Percentiles rank a stretch among this genome's conserved stretches.
These are phyloP conservation scores for Acronicta alni DNA, from an alignment of 2,888 invertebrate genomes.

Conservation along the genomic window DNA sequence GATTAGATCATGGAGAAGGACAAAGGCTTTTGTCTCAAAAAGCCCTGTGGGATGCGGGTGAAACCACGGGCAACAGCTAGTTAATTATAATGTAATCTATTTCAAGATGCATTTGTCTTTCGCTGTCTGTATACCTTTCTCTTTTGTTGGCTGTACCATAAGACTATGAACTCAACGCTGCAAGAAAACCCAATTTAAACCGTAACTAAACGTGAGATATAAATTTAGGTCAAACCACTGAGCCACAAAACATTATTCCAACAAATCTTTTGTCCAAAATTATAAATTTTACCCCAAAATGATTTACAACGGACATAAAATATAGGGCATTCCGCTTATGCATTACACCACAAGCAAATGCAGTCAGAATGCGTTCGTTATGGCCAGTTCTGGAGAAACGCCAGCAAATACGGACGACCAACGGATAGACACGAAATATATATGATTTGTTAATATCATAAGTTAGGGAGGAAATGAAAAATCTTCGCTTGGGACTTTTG, in stretches of 20 bases:
- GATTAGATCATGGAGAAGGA: too few relatives aligned
- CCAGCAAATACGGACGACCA: slow-evolving; percentile 63
- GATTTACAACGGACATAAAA: slow-evolving; percentile 37
- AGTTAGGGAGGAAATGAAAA: slow-evolving; percentile 48
- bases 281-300: slow-evolving; percentile 32
- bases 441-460: slow-evolving; percentile 54
- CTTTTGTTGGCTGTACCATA: too few relatives aligned
- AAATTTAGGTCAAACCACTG: slow-evolving; percentile 4
- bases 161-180: too few relatives aligned
- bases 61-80: too few relatives aligned
- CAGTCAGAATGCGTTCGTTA: slow-evolving; percentile 80
- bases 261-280: slow-evolving; percentile 11
- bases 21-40: too few relatives aligned
- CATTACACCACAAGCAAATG: slow-evolving; percentile 60
- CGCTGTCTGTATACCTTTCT: too few relatives aligned
- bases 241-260: slow-evolving; percentile 9
- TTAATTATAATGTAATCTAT: too few relatives aligned
- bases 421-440: slow-evolving; percentile 55
- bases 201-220: too few relatives aligned
- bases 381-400: slow-evolving; percentile 70
- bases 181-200: too few relatives aligned
- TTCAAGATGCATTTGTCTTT: too few relatives aligned
- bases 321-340: slow-evolving; percentile 24
- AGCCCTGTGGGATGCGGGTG: too few relatives aligned
- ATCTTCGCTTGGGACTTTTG: slow-evolving; percentile 41